Evolutionary conservation across 2,888 invertebrate genomes (phyloP).

Genomic region (Rhingia rostrata): DNA sequence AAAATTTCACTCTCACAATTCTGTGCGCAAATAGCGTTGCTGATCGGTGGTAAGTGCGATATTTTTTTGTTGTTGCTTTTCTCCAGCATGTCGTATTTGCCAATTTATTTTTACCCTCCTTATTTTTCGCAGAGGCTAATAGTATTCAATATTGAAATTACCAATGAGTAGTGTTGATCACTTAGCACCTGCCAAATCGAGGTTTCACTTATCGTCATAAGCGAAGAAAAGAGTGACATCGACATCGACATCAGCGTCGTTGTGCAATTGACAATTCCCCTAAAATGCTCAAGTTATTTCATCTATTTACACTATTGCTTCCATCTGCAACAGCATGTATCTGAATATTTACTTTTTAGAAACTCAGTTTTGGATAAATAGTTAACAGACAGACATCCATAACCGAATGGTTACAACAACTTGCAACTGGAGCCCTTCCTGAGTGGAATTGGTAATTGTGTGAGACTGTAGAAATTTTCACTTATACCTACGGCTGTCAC

Average conservation of each 20-base stretch:
- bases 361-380: neutral
- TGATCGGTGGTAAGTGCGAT: constrained; percentile 12
- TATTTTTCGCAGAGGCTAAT: constrained; percentile 3
- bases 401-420: constrained; percentile 55
- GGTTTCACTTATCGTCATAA: constrained; percentile 60
- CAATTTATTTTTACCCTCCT: constrained; percentile 22
- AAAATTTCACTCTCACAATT: constrained; percentile 67
- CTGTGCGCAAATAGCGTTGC: constrained; percentile 7
- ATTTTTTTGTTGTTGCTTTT: constrained; percentile 22
- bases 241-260: constrained; percentile 4
- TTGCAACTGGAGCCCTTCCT: constrained; percentile 62
- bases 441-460: constrained; percentile 60
- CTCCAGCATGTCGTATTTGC: constrained; percentile 31
- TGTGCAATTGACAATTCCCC: constrained; percentile 48
- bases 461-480: constrained; percentile 39
- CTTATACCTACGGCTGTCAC: constrained; percentile 26
- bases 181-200: constrained; percentile 62
- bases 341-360: too few relatives aligned
- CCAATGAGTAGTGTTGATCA: constrained; percentile 21
- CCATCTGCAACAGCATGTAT: neutral
- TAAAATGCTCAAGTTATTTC: neutral
- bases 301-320: neutral
- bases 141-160: constrained; percentile 42
- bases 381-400: constrained; percentile 27
- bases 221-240: constrained; percentile 37